Conservation (phyloP, 2,888 invertebrate species). For the Idaea biselata region DNA sequence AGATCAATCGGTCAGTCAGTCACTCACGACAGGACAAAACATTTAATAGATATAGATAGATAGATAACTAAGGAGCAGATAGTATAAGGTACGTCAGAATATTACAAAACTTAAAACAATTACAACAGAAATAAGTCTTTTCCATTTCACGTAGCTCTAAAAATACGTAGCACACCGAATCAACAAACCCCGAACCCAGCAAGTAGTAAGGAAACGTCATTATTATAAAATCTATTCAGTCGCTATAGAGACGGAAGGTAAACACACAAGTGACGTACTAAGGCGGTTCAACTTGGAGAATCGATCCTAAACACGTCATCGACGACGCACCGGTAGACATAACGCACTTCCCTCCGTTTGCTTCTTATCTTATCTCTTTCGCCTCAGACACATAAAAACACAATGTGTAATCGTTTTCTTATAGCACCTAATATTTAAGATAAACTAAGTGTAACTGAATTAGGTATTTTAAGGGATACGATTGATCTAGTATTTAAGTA, state of each 20-base stretch:
- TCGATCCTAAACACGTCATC: slow-evolving; percentile 44
- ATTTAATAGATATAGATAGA: too few species aligned
- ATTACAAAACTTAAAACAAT: too few species aligned
- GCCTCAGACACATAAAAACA: neutral
- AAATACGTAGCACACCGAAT: neutral
- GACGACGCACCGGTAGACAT: slow-evolving; percentile 1
- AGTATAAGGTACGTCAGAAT: too few species aligned
- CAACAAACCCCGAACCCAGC: slow-evolving; percentile 11
- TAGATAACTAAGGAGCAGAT: too few species aligned
- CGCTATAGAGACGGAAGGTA: slow-evolving; percentile 65
- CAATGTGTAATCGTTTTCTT: neutral
- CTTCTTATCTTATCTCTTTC: slow-evolving; percentile 1
- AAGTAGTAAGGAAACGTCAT: slow-evolving; percentile 29
- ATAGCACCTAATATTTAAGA: neutral
- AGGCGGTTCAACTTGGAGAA: slow-evolving; percentile 35
- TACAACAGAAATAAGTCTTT: neutral
- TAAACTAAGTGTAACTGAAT: neutral
- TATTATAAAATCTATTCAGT: slow-evolving; percentile 60
- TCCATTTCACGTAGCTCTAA: neutral
- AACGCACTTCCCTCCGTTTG: neutral
- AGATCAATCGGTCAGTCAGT: too few species aligned
- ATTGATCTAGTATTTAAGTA: neutral
- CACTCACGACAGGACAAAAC: too few species aligned
- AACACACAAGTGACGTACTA: slow-evolving; percentile 60
- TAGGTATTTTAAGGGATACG: neutral